These are phyloP conservation scores for Brachyalestes nurse DNA, from an alignment of 2,797 vertebrate genomes.

Conservation along the genomic window DNA sequence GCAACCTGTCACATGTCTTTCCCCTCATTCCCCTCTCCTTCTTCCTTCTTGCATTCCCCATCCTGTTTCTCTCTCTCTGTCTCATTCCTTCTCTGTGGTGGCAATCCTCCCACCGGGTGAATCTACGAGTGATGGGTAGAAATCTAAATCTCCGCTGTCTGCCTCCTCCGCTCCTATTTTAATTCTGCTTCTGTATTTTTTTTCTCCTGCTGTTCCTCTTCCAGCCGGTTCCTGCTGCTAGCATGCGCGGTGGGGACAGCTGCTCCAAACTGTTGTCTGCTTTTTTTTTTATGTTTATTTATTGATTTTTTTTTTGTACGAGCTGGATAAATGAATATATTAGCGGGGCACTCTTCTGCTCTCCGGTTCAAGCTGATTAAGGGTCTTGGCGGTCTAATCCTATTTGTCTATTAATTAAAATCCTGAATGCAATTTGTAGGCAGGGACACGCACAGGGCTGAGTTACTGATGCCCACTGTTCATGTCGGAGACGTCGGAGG, in stretches of 20 bases:
- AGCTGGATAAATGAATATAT: slow-evolving; percentile 24
- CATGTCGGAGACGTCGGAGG: background rate
- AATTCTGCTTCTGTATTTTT: background rate
- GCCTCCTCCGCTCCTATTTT: slow-evolving; percentile 8
- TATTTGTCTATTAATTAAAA: slow-evolving; percentile 60
- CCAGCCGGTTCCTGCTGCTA: slow-evolving; percentile 2
- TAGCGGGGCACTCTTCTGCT: slow-evolving; percentile 30
- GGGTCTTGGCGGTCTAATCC: slow-evolving; percentile 50
- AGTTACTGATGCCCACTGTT: slow-evolving; percentile 3
- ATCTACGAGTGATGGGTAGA: background rate
- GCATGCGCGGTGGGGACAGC: background rate
- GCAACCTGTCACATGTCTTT: slow-evolving; percentile 21
- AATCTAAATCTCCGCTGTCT: slow-evolving; percentile 2
- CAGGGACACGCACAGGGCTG: slow-evolving; percentile 19
- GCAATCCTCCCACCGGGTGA: background rate
- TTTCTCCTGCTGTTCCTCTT: slow-evolving; percentile 20
- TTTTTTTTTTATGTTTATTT: background rate
- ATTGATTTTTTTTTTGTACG: background rate
- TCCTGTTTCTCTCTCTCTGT: background rate
- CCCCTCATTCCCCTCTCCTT: background rate
- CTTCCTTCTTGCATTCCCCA: background rate
- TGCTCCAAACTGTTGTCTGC: slow-evolving; percentile 2
- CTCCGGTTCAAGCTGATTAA: slow-evolving; percentile 54
- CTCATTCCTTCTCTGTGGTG: background rate
- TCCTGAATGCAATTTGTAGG: slow-evolving; percentile 42